Evolutionary conservation across 1,140 invertebrate genomes (phyloP), one percentile per base, ranked within the genome.

Genomic region (Stegodyphus mimosarum): DNA sequence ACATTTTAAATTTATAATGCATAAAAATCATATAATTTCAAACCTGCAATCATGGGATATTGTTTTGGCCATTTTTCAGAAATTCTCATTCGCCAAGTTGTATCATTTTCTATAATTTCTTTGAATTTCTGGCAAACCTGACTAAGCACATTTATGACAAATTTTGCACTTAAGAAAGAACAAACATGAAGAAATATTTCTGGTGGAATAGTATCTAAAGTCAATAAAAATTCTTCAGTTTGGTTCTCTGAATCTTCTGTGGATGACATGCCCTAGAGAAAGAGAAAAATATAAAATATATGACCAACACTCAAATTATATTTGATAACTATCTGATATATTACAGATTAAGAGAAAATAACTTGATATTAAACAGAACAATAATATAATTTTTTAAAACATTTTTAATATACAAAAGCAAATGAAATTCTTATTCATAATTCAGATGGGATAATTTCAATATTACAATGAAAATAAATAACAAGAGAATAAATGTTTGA

Each of bases 151-250:
- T 75, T 83, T 49, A 87, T 83, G 9, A 87, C 86, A 83, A 83
- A 87, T 60, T 79, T 87, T 48, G 86, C 52, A 74, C 75, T 76
- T n/a, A 87, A 49, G 17, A 77, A 87, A n/a, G 86, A 87, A 66
- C 86, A 87, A 52, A 87, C 83, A 48, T 77, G 74, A 15, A 87
- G 53, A 52, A 87, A 77, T 18, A 87, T 53, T 83, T 87, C 86
- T n/a, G 80, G 79, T 11, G 86, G 86, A 5, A 87, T n/a, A n/a
- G 67, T 64, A 10, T 87, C 86, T 52, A 87, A 74, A n/a, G 33
- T 83, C 17, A 74, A 66, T 13, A 49, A 4, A 52, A 6, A 67
- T 7, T n/a, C 13, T 66, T 83, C 55, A 60, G 0, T 60, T 60
- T 60, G 9, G 2, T 60, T 70, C 11, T 66, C 80, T 66, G 10